phyloP scores from a whole-genome alignment of 2,113 vertebrate genomes.

The Pseudolaguvia tuberculata region DNA sequence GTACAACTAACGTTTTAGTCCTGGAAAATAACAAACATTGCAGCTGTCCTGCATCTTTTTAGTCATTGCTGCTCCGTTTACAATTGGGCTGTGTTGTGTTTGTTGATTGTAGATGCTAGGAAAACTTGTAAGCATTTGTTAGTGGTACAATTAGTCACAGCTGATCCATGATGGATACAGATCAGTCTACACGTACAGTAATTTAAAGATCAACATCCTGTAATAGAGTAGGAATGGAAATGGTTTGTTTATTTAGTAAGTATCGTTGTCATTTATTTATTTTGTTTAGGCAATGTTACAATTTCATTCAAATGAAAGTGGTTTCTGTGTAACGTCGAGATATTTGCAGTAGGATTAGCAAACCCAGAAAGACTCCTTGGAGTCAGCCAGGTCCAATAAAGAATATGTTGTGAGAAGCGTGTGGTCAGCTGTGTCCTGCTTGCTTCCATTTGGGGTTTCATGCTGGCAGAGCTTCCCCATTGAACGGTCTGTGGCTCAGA shows the following conservation, averaged over 20 bases:
- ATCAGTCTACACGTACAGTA: too few relatives aligned
- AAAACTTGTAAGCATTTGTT: too few relatives aligned
- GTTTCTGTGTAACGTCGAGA: constrained; percentile 27
- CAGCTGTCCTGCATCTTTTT: too few relatives aligned
- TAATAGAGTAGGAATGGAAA: neutral
- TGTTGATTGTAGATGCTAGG: too few relatives aligned
- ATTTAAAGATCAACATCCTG: too few relatives aligned
- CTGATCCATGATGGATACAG: too few relatives aligned
- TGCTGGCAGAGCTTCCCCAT: constrained; percentile 35
- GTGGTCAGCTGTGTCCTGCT: constrained; percentile 40
- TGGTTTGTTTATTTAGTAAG: neutral
- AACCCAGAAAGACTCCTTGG: constrained; percentile 38
- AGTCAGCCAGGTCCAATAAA: constrained; percentile 28
- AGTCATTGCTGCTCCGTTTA: too few relatives aligned
- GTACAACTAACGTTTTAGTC: too few relatives aligned
- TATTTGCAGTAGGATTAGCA: constrained; percentile 41
- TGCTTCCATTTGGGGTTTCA: constrained; percentile 48
- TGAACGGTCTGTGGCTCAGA: constrained; percentile 43
- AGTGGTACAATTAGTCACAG: too few relatives aligned
- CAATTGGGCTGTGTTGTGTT: too few relatives aligned
- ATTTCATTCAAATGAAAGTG: constrained; percentile 15
- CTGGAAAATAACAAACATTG: too few relatives aligned
- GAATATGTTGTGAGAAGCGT: constrained; percentile 39
- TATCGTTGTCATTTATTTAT: neutral
- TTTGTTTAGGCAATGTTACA: neutral